phyloP scores from a whole-genome alignment of 2,888 invertebrate genomes.

The Hololepta plana region DNA sequence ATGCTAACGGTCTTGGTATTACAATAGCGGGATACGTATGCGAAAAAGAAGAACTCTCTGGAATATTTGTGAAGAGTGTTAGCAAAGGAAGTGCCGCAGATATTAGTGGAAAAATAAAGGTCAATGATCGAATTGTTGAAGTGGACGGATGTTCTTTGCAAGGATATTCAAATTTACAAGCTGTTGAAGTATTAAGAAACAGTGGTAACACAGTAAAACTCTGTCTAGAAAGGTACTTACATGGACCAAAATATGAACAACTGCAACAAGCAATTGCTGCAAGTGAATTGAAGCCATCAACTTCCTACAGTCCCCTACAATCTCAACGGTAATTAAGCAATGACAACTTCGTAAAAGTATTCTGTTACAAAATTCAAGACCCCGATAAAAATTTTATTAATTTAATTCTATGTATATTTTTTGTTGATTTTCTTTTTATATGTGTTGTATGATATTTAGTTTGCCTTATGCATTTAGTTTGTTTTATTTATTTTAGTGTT shows the following conservation, averaged over 20 bases:
- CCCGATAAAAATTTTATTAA: conserved; percentile 1
- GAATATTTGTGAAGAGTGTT: conserved; percentile 97
- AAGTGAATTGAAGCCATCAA: conserved; percentile 48
- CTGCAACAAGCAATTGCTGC: conserved; percentile 74
- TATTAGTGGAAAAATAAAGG: conserved; percentile 77
- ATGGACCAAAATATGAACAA: conserved; percentile 80
- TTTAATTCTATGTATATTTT: conserved; percentile 1
- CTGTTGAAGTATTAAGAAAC: conserved; percentile 88
- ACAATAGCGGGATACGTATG: conserved; percentile 95
- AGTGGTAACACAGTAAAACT: conserved; percentile 82
- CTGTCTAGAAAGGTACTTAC: conserved; percentile 74
- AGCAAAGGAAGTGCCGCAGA: conserved; percentile 93
- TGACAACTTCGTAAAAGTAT: neutral
- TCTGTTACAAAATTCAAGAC: neutral
- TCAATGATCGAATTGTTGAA: conserved; percentile 96
- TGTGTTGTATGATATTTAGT: conserved; percentile 9
- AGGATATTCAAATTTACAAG: conserved; percentile 93
- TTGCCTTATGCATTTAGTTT: conserved; percentile 8
- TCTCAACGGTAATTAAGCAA: conserved; percentile 18
- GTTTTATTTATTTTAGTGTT: conserved; percentile 18
- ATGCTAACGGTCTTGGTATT: conserved; percentile 83
- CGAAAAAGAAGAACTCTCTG: conserved; percentile 94
- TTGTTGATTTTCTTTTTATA: conserved; percentile 6
- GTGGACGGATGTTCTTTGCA: conserved; percentile 90
- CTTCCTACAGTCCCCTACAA: conserved; percentile 32